Conservation (phyloP, 2,113 vertebrate genomes). For the Syrmaticus mikado region DNA sequence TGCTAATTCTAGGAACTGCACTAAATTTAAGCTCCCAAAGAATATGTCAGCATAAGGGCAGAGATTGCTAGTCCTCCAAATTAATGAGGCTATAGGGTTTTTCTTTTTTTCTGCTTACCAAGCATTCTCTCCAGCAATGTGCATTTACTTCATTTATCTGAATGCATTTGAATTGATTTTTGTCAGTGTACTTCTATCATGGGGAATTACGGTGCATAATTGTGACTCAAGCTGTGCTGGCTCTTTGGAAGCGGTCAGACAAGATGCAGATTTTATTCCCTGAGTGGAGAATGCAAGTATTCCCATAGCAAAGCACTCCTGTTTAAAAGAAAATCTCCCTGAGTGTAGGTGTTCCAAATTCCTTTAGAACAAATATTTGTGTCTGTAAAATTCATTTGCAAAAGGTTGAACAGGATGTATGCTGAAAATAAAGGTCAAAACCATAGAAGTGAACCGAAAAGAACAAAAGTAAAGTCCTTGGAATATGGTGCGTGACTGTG, state of each 20-base stretch:
- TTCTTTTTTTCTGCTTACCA: neutral
- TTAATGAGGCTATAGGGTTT: neutral
- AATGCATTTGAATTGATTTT: conserved; percentile 50
- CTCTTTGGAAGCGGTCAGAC: neutral
- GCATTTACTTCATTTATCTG: conserved; percentile 47
- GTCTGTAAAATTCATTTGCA: conserved; percentile 28
- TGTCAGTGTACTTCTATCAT: neutral
- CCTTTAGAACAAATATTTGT: conserved; percentile 36
- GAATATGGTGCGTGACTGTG: neutral
- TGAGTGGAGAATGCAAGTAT: conserved; percentile 40
- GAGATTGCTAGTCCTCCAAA: neutral
- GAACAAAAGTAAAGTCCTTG: neutral
- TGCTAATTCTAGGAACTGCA: neutral
- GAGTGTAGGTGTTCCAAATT: conserved; percentile 38
- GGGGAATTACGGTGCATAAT: conserved; percentile 5
- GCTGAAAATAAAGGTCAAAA: conserved; percentile 48
- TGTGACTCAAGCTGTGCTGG: neutral
- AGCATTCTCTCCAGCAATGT: neutral
- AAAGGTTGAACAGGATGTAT: neutral
- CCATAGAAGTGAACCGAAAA: neutral
- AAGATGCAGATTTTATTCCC: conserved; percentile 43
- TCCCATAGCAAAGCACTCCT: conserved; percentile 45
- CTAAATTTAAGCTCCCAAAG: neutral
- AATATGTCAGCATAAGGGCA: neutral
- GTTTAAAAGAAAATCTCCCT: conserved; percentile 43